Evolutionary conservation across 2,113 vertebrate genomes (phyloP), one percentile per base, ranked within the genome.

Genomic region (Potamarius usumacintae): DNA sequence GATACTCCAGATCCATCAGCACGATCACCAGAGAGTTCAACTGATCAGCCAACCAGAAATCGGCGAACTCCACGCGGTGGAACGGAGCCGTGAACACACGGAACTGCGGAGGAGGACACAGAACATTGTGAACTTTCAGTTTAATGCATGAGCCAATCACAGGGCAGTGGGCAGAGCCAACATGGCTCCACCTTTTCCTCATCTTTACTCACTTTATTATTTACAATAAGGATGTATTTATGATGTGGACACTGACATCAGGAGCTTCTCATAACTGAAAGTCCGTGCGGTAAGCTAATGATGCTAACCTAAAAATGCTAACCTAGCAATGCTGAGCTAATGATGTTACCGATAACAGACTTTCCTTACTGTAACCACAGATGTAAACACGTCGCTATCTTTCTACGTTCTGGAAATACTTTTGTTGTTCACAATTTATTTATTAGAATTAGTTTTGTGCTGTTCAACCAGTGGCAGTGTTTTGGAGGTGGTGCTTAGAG

Each of bases 31-130:
- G 95, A 90, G 98, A 99, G 94, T 99, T 99, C 63, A 99, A 94
- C 93, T 99, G 98, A 95, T 99, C 98, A 2, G 98, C 98, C 94
- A 99, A 95, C 98, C 98, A 99, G 96, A 99, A 99, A 95, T 99
- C 98, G 85, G 98, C 98, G 2, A 99, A 99, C 92, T 97, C 98
- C n/a, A 99, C 98, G 20, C 96, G 97, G 93, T 99, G 98, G 93
- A 99, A 99, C 17, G 98, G 98, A 90, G 98, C 97, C 0, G 98
- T 99, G 93, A 98, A 98, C 80, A 99, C 97, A 84, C 98, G 97
- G 89, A 99, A 99, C 98, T 99, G 91, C 20, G 34, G 34, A 42
- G 34, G 60, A 85, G 79, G 0, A 50, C 34, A 80, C 22, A 65
- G 9, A 34, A 20, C 65, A 67, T 50, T 27, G 17, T 76, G 53